phyloP scores from a whole-genome alignment of 2,888 invertebrate genomes.

The Fragum whitleyi region DNA sequence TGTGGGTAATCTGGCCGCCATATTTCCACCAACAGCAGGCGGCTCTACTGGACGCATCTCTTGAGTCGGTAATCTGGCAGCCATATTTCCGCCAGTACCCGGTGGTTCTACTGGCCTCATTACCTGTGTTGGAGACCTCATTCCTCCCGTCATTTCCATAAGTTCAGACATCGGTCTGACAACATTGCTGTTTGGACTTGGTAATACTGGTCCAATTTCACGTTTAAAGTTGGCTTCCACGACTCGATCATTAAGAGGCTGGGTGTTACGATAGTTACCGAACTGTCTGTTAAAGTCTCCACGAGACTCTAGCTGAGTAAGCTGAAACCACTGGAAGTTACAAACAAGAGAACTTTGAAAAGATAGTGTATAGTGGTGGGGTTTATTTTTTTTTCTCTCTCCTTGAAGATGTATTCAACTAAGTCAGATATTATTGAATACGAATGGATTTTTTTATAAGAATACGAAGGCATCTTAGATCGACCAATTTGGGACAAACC shows the following conservation, averaged over 20 bases:
- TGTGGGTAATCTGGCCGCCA: neutral
- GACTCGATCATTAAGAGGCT: conserved; percentile 58
- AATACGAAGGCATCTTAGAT: too few relatives aligned
- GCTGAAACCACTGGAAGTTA: conserved; percentile 57
- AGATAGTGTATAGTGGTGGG: too few relatives aligned
- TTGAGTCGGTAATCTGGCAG: too few relatives aligned
- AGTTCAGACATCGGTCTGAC: neutral
- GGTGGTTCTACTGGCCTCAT: neutral
- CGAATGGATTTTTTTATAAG: too few relatives aligned
- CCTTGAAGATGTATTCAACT: too few relatives aligned
- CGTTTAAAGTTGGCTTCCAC: conserved; percentile 59
- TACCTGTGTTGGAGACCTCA: neutral
- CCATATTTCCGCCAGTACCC: too few relatives aligned
- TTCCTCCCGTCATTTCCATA: neutral
- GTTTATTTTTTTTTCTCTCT: too few relatives aligned
- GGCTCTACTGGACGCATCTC: too few relatives aligned
- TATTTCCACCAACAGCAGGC: neutral
- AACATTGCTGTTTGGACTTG: conserved; percentile 44
- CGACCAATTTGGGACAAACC: too few relatives aligned
- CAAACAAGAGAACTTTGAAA: neutral
- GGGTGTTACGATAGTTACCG: conserved; percentile 64
- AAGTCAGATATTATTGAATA: neutral
- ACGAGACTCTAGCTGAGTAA: conserved; percentile 56
- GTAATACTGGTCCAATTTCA: conserved; percentile 35
- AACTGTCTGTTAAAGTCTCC: conserved; percentile 62